These are phyloP conservation scores for Pionites leucogaster DNA, from an alignment of 2,113 vertebrate species.

Conservation along the genomic window DNA sequence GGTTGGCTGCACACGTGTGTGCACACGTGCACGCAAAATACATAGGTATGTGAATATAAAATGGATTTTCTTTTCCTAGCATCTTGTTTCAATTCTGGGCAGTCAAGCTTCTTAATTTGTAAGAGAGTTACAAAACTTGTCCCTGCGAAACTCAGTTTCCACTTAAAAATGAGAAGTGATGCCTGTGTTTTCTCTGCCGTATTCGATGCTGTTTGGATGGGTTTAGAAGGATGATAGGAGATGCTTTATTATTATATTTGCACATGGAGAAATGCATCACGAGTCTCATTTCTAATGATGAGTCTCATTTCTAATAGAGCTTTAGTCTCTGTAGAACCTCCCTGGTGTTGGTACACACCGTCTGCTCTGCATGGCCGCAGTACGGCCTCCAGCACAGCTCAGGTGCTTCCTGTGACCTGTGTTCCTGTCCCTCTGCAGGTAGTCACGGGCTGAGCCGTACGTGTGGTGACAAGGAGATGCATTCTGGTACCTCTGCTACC, in stretches of 20 bases:
- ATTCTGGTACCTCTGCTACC: fast-evolving
- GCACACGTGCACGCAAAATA: not conserved
- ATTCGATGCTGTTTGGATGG: not conserved
- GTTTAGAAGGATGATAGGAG: not conserved
- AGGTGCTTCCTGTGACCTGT: not conserved
- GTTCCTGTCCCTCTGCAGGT: not conserved
- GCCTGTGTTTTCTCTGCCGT: not conserved
- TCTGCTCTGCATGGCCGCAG: fast-evolving
- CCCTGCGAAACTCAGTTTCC: not conserved
- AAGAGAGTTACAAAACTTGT: not conserved
- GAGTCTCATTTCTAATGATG: not conserved
- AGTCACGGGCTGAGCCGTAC: fast-evolving
- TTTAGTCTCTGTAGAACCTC: not conserved
- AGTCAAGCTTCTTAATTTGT: not conserved
- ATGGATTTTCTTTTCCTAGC: not conserved
- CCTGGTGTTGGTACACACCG: not conserved
- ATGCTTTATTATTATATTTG: not conserved
- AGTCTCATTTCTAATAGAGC: not conserved
- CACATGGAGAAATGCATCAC: not conserved
- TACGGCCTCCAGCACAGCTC: not conserved
- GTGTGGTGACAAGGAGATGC: fast-evolving
- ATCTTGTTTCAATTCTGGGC: not conserved
- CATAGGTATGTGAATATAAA: not conserved
- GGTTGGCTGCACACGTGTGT: fast-evolving
- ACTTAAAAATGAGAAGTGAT: not conserved